Evolutionary conservation across 2,888 invertebrate species (phyloP).

Genomic region (Drosophila hamatofila): DNA sequence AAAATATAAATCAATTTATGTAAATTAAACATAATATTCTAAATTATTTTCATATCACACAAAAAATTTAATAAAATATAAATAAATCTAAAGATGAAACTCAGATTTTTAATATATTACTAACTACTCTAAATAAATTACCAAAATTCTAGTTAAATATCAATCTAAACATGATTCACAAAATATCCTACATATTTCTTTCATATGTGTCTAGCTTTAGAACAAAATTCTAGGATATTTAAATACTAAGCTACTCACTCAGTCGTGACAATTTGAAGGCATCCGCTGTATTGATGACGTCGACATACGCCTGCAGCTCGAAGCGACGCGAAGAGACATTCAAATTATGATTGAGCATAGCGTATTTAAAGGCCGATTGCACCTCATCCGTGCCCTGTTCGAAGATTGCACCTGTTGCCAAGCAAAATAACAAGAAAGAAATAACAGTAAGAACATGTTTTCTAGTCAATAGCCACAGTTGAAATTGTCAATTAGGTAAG

Average conservation of each 20-base stretch:
- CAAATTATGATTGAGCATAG: conserved; percentile 94
- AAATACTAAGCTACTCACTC: conserved; percentile 88
- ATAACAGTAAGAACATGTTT: background rate
- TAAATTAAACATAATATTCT: no score
- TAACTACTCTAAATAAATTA: no score
- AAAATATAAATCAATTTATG: background rate
- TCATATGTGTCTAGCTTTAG: background rate
- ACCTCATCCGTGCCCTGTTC: conserved; percentile 96
- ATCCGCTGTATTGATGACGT: conserved; percentile 96
- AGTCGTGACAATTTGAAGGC: conserved; percentile 96
- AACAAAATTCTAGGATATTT: background rate
- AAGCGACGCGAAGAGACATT: conserved; percentile 92
- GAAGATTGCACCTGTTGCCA: conserved; percentile 92
- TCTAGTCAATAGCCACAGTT: conserved; percentile 1
- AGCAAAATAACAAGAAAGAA: background rate
- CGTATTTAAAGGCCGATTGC: conserved; percentile 96
- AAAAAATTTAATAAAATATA: no score
- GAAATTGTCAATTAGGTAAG: conserved; percentile 76
- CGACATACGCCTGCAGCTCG: conserved; percentile 94
- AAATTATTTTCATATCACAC: no score
- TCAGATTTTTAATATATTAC: no score
- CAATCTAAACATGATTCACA: no score
- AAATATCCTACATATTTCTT: no score
- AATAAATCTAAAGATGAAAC: no score
- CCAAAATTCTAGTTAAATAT: no score